Conservation (phyloP, 2,888 invertebrate species). For the Exephanes ischioxanthus region DNA sequence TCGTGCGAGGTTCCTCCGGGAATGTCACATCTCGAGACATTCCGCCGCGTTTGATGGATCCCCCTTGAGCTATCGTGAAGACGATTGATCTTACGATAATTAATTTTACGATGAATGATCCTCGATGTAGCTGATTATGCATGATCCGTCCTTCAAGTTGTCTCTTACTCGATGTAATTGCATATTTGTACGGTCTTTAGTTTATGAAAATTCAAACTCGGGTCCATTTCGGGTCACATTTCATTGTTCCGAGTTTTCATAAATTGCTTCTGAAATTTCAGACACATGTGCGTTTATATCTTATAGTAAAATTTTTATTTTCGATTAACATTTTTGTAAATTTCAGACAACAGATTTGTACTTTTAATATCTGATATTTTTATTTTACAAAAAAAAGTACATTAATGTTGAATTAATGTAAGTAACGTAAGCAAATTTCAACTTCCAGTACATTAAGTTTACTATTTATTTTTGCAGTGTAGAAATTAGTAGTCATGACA, state of each 20-base stretch:
- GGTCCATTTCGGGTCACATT: background rate
- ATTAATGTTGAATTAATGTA: no score
- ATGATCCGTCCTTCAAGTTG: background rate
- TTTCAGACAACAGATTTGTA: no score
- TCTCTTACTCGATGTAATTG: background rate
- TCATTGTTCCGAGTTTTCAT: background rate
- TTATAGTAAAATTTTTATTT: no score
- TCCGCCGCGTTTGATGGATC: background rate
- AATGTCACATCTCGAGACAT: background rate
- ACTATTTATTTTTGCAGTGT: no score
- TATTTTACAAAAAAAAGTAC: no score
- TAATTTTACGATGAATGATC: background rate
- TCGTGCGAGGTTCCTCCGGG: background rate
- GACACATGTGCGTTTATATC: no score
- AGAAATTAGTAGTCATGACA: no score
- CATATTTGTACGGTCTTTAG: background rate
- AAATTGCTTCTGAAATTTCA: no score
- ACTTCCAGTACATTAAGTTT: no score
- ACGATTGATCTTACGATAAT: background rate
- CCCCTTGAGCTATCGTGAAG: background rate
- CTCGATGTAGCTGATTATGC: background rate
- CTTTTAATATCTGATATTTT: no score
- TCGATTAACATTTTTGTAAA: no score
- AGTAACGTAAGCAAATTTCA: no score
- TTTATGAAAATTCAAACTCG: background rate